Conservation (phyloP, 35 echinoderm and acorn worm species). For the Lytechinus pictus region DNA sequence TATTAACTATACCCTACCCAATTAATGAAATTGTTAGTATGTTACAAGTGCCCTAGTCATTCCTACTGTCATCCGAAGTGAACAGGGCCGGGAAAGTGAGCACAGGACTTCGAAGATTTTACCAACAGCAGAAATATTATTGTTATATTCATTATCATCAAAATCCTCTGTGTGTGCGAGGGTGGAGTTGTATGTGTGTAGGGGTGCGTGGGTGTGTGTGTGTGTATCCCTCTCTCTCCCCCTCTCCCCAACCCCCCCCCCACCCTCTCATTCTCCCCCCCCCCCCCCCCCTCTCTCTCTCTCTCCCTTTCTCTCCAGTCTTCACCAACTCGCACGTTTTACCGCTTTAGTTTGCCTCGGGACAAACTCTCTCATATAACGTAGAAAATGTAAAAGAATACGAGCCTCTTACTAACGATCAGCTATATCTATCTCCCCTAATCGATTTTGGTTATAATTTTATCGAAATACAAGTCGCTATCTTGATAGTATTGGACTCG, state of each 20-base stretch:
- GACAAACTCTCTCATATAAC: neutral
- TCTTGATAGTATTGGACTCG: neutral
- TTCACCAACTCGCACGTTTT: neutral
- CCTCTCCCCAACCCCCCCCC: neutral
- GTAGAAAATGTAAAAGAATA: neutral
- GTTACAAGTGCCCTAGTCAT: no score
- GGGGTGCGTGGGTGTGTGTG: no score
- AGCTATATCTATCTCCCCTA: neutral
- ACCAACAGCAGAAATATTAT: no score
- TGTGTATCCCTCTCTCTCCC: no score
- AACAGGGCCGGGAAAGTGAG: no score
- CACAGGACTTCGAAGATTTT: no score
- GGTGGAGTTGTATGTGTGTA: no score
- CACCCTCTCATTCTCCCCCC: neutral
- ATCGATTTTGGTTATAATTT: neutral
- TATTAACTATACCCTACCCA: no score
- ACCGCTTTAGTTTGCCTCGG: neutral
- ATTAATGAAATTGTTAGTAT: no score
- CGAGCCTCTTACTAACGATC: neutral
- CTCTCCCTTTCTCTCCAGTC: neutral
- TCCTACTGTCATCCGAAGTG: no score
- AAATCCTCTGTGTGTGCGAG: no score
- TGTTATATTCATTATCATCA: no score
- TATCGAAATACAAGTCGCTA: neutral
- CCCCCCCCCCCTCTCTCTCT: neutral